A percentile compares a stretch with the other conserved stretches of the same genome.
These are phyloP conservation scores for Delphinapterus leucas DNA, from an alignment of 2,113 vertebrate species.

Conservation along the genomic window DNA sequence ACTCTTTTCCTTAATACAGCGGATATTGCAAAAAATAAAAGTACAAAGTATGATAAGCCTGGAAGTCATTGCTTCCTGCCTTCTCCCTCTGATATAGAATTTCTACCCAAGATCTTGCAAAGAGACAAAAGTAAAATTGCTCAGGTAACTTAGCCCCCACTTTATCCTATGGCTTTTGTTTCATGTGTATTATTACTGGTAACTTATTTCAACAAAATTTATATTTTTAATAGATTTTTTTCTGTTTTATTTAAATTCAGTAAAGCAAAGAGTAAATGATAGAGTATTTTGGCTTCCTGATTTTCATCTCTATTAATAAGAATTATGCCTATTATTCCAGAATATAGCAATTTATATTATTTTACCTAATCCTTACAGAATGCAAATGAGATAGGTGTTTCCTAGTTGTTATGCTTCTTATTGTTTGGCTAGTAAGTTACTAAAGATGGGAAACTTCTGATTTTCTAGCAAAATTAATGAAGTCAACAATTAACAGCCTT, in stretches of 20 bases:
- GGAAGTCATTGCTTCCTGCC: rapidly evolving
- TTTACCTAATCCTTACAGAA: neutral
- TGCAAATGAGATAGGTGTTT: neutral
- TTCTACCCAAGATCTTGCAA: neutral
- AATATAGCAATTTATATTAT: neutral
- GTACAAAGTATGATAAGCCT: rapidly evolving
- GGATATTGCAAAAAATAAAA: neutral
- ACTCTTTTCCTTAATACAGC: slow-evolving; percentile 12
- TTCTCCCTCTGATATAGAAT: neutral
- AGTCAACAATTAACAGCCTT: neutral
- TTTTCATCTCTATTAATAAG: neutral
- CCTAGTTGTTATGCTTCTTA: neutral
- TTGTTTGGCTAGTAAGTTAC: neutral
- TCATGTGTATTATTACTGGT: neutral
- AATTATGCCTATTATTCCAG: neutral
- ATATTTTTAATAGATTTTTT: neutral
- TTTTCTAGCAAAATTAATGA: slow-evolving; percentile 1
- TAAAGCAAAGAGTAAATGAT: neutral
- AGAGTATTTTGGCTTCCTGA: neutral
- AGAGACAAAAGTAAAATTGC: slow-evolving; percentile 25
- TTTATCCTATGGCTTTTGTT: neutral
- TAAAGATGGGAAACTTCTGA: neutral
- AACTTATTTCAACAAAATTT: neutral
- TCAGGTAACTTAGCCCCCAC: slow-evolving; percentile 9
- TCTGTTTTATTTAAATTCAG: neutral